phyloP scores from a whole-genome alignment of 2,797 vertebrate genomes.

The Centropyge bicolor region DNA sequence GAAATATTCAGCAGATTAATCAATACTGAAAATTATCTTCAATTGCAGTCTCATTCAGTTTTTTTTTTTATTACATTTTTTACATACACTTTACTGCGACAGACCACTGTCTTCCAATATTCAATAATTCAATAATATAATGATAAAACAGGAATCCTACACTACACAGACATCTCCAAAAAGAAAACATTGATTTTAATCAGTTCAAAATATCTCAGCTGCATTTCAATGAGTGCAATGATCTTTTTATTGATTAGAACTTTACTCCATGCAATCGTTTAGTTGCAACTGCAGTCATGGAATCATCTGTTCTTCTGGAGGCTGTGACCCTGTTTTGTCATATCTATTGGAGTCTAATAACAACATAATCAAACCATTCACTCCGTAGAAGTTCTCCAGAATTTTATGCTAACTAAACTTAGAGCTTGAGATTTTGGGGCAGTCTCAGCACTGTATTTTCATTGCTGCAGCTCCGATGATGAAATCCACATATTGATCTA shows the following conservation, averaged over 20 bases:
- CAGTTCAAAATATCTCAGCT: neutral
- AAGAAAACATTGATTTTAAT: neutral
- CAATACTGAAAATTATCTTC: neutral
- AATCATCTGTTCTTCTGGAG: neutral
- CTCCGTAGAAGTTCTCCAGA: neutral
- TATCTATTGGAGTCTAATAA: neutral
- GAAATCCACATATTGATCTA: neutral
- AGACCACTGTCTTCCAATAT: too few relatives aligned
- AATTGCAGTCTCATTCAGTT: too few relatives aligned
- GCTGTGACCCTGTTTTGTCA: neutral
- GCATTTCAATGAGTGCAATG: too few relatives aligned
- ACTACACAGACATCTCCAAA: neutral
- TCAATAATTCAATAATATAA: too few relatives aligned
- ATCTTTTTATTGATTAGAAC: neutral
- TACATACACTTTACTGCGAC: neutral
- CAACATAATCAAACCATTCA: conserved; percentile 3
- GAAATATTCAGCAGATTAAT: too few relatives aligned
- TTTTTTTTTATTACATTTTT: neutral
- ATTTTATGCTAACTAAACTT: neutral
- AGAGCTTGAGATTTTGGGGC: neutral
- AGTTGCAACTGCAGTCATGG: neutral
- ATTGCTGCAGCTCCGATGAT: neutral
- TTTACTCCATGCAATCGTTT: neutral
- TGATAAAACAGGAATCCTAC: neutral
- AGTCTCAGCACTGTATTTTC: neutral